Evolutionary conservation across 2,888 invertebrate species (phyloP), one percentile per base, ranked within the genome.

Genomic region (Hipparchia sbordonii): DNA sequence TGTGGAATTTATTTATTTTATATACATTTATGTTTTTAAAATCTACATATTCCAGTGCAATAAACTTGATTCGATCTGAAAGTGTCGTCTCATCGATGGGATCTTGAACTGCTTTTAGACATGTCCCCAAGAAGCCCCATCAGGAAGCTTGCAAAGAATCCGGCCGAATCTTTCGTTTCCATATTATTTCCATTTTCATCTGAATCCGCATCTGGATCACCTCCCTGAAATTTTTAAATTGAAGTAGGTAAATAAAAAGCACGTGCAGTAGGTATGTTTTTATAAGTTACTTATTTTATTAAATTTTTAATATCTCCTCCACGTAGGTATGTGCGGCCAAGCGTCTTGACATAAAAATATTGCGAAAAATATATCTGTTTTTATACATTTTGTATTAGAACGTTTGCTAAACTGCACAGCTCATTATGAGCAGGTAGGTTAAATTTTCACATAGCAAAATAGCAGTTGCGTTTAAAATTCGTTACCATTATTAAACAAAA

Each of bases 51-150:
- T 6, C 6, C 9, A 63, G 48, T 23, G n/a, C 7, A 46, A 23
- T n/a, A 70, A 56, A 23, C 48, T 45, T 39, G 48, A 39, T 61
- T 45, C 45, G 23, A 54, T 33, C n/a, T 67, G 33, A 33, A 73
- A 33, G 54, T 70, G 48, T 74, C 67, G 48, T 62, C 70, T 72
- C 72, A 63, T 71, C 6, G 48, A 23, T 71, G 59, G 0, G 72
- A 84, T 1, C 82, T 84, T 0, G 90, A 91, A 75, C 91, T 92
- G 12, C 85, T 84, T 75, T 91, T 91, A 0, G 92, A 92, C 92
- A 93, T 92, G 62, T 92, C 90, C 74, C 92, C 93, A 0, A 90
- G 85, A 0, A 92, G 78, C 0, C 84, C 84, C 86, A 88, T 88
- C 1, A 93, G 75, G 7, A 93, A 81, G 75, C 92, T 92, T 5